Evolutionary conservation across 64 coral and sea anemone species (phyloP).

Genomic region (Orbicella faveolata): DNA sequence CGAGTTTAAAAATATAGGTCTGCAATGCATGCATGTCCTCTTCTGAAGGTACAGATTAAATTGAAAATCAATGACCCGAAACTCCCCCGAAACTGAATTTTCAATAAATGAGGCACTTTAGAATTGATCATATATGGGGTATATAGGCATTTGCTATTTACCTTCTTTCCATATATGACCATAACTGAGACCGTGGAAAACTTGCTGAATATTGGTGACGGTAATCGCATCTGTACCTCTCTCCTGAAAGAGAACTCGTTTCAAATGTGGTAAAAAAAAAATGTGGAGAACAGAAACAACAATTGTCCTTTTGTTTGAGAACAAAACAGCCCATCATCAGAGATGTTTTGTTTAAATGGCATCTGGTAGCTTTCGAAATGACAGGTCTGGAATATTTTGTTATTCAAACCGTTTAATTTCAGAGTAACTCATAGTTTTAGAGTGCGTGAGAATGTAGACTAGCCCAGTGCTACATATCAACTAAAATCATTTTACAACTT

Average conservation of each 20-base stretch:
- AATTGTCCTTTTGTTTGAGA: no score
- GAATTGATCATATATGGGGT: background rate
- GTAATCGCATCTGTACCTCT: slow-evolving; percentile 6
- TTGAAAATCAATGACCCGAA: background rate
- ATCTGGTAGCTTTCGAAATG: no score
- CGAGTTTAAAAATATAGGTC: background rate
- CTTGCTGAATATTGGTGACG: slow-evolving; percentile 16
- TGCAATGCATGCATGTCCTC: background rate
- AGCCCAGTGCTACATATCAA: no score
- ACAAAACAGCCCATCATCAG: background rate
- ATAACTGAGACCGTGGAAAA: background rate
- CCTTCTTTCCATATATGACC: slow-evolving; percentile 24
- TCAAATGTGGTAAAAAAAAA: background rate
- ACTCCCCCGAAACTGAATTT: background rate
- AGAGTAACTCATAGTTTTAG: no score
- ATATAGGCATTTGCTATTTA: background rate
- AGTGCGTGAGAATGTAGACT: no score
- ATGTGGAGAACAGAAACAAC: background rate
- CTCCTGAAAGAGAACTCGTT: slow-evolving; percentile 6
- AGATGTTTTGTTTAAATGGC: no score
- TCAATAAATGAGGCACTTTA: background rate
- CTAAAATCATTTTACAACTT: no score
- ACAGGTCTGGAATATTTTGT: no score
- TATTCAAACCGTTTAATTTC: no score
- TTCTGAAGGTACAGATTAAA: background rate